A percentile compares a stretch with the other conserved stretches of the same genome.
Evolutionary conservation across 2,797 vertebrate species (phyloP).

Genomic region (Pseudomugil gertrudae): DNA sequence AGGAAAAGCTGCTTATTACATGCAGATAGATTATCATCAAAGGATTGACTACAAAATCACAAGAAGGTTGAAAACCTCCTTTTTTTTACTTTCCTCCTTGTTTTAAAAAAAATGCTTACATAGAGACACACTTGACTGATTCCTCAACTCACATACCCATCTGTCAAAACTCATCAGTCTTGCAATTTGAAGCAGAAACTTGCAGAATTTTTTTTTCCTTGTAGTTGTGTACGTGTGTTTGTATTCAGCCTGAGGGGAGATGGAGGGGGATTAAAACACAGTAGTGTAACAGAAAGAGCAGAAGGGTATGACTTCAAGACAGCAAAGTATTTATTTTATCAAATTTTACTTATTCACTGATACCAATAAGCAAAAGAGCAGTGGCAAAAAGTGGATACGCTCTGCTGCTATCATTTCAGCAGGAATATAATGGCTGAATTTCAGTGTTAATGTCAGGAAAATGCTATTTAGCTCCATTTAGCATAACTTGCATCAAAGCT

Average conservation of each 20-base stretch:
- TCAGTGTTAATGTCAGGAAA: slow-evolving; percentile 1
- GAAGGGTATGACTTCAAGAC: not conserved
- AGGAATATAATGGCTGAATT: not conserved
- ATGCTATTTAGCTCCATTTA: not conserved
- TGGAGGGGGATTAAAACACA: not conserved
- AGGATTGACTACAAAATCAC: not conserved
- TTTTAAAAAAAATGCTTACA: not conserved
- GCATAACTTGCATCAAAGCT: not conserved
- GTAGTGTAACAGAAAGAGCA: slow-evolving; percentile 1
- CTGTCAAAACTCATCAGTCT: slow-evolving; percentile 43
- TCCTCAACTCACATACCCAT: slow-evolving; percentile 8
- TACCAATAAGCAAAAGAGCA: not conserved
- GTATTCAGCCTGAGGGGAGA: not conserved
- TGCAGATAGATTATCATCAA: not conserved
- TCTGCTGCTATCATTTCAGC: not conserved
- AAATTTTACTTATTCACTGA: not conserved
- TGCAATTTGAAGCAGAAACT: slow-evolving; percentile 9
- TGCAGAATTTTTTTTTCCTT: slow-evolving; percentile 9
- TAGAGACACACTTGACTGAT: slow-evolving; percentile 27
- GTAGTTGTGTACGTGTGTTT: not conserved
- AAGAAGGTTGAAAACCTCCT: not conserved
- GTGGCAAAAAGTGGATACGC: not conserved
- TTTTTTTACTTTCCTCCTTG: not conserved
- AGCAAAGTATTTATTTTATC: not conserved
- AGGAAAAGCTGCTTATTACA: slow-evolving; percentile 24